phyloP scores from a whole-genome alignment of 2,888 invertebrate genomes.

The Odontomyia ornata region DNA sequence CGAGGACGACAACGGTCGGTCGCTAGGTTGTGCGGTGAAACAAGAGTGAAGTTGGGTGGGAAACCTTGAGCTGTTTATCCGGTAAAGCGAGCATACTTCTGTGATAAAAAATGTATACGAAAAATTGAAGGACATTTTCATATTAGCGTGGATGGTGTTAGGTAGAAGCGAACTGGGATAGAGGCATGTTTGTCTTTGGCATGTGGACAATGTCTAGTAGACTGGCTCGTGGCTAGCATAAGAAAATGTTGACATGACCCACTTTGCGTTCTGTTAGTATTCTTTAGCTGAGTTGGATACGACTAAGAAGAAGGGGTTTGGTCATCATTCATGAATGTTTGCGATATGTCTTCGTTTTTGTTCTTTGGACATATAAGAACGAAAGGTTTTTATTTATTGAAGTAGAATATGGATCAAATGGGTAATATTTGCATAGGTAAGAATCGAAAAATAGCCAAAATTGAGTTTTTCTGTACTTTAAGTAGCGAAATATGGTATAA shows the following conservation, averaged over 20 bases:
- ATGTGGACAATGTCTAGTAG: neutral
- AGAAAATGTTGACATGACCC: slow-evolving; percentile 37
- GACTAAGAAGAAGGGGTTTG: neutral
- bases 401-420: too few species aligned
- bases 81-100: neutral
- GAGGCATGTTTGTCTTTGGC: neutral
- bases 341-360: neutral
- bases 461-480: too few species aligned
- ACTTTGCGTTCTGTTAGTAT: neutral
- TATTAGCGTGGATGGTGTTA: neutral
- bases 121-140: slow-evolving; percentile 15
- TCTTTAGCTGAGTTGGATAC: neutral
- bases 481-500: too few species aligned
- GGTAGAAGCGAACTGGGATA: neutral
- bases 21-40: neutral
- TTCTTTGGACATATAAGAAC: neutral
- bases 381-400: neutral
- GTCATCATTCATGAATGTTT: slow-evolving; percentile 16
- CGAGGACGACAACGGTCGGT: neutral
- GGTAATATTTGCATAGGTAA: too few species aligned
- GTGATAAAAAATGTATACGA: slow-evolving; percentile 10
- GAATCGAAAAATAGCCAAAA: too few species aligned
- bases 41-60: neutral
- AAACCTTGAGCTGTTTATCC: slow-evolving; percentile 5
- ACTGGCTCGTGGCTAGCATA: slow-evolving; percentile 6